These are phyloP conservation scores for Prunella himalayana DNA, from an alignment of 2,113 vertebrate genomes.

Conservation along the genomic window DNA sequence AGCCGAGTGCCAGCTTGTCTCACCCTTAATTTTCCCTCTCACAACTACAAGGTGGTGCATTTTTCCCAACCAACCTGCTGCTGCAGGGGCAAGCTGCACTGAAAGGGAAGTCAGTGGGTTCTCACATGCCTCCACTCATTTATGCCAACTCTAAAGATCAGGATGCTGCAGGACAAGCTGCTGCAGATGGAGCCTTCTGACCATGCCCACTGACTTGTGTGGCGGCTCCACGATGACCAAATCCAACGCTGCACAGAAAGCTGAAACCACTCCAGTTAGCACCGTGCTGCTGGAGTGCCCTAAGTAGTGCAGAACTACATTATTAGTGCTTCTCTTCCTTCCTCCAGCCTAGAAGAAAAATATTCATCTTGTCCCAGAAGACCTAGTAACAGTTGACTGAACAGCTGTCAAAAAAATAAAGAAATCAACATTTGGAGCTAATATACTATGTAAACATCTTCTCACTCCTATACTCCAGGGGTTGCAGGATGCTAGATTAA, in stretches of 20 bases:
- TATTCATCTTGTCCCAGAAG: neutral
- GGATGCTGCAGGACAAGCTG: neutral
- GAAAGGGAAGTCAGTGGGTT: neutral
- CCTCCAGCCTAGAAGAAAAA: neutral
- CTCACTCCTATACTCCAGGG: neutral
- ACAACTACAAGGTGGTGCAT: neutral
- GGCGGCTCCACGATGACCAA: neutral
- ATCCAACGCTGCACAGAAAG: neutral
- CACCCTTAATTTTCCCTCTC: neutral
- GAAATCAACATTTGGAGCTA: neutral
- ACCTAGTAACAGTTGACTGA: neutral
- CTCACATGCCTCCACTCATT: neutral
- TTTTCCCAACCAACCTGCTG: neutral
- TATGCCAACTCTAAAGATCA: neutral
- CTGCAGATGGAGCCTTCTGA: neutral
- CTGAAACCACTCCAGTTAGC: neutral
- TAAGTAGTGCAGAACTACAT: neutral
- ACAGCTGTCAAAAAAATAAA: neutral
- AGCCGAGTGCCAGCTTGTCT: neutral
- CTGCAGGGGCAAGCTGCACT: neutral
- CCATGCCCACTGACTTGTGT: neutral
- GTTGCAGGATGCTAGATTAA: neutral
- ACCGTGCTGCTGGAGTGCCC: fast-evolving
- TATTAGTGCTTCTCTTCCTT: neutral
- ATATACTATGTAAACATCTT: neutral